phyloP scores from a whole-genome alignment of 1,140 invertebrate genomes.

The Nylanderia fulva region DNA sequence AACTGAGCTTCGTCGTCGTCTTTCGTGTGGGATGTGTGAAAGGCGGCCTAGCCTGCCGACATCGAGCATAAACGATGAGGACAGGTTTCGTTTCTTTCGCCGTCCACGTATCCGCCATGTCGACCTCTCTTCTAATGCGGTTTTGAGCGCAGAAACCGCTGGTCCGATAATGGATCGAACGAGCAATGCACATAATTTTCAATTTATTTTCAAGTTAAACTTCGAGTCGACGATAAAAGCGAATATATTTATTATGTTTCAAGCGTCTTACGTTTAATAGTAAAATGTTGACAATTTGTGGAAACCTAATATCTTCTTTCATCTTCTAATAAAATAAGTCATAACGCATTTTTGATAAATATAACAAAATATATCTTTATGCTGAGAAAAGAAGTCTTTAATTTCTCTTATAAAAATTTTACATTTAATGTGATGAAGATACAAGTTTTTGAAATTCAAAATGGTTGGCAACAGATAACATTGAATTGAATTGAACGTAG shows the following conservation, averaged over 20 bases:
- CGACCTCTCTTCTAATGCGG: conserved; percentile 56
- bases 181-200: neutral
- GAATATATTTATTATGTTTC: neutral
- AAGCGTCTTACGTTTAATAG: neutral
- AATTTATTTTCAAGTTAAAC: neutral
- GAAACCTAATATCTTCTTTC: neutral
- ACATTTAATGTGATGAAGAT: neutral
- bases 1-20: conserved; percentile 73
- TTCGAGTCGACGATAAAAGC: neutral
- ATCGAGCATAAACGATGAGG: conserved; percentile 59
- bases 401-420: neutral
- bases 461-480: neutral
- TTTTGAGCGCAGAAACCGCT: conserved; percentile 1
- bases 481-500: conserved; percentile 6
- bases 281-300: neutral
- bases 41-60: conserved; percentile 70
- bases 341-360: neutral
- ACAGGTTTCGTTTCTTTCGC: conserved; percentile 73
- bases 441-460: neutral
- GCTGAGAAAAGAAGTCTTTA: neutral
- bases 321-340: neutral
- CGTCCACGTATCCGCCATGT: conserved; percentile 53
- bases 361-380: neutral
- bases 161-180: conserved; percentile 19
- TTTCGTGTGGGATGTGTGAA: conserved; percentile 81